These are phyloP conservation scores for Caenorhabditis virilis DNA, from an alignment of 2,888 invertebrate species.

Conservation along the genomic window DNA sequence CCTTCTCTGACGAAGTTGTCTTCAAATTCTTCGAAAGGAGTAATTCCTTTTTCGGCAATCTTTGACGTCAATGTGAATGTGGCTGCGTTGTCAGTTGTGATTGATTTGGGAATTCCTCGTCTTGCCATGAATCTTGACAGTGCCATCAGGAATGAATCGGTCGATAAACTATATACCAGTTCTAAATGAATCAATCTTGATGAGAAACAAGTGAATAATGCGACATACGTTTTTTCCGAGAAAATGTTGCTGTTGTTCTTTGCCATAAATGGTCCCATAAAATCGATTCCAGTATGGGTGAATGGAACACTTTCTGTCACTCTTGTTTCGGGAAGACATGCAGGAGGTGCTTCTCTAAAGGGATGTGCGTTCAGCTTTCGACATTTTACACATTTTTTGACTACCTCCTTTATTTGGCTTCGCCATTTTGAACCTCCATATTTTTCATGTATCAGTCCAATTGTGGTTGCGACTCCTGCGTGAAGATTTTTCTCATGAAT, in stretches of 20 bases:
- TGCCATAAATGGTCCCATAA: conserved; percentile 3
- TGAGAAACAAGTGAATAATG: conserved; percentile 3
- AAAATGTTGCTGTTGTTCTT: not conserved
- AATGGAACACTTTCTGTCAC: not conserved
- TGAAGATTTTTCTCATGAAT: conserved; percentile 2
- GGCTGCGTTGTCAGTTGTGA: conserved; percentile 6
- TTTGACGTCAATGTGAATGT: conserved; percentile 4
- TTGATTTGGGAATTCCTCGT: conserved; percentile 7
- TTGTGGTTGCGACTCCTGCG: not conserved
- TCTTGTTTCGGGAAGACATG: not conserved
- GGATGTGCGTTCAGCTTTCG: conserved; percentile 1
- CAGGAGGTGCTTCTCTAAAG: not conserved
- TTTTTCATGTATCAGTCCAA: not conserved
- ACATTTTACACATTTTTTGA: conserved; percentile 1
- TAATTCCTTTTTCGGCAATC: not conserved
- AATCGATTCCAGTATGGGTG: conserved; percentile 5
- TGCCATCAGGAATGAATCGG: conserved; percentile 10
- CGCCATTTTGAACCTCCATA: conserved; percentile 2
- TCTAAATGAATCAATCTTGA: conserved; percentile 7
- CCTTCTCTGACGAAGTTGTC: not conserved
- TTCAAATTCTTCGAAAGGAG: not conserved
- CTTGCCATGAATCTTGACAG: conserved; percentile 6
- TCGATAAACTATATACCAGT: conserved; percentile 1
- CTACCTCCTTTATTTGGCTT: not conserved
- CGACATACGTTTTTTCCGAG: not conserved